Evolutionary conservation across 2,113 vertebrate genomes (phyloP).

Genomic region (Xiphorhynchus elegans): DNA sequence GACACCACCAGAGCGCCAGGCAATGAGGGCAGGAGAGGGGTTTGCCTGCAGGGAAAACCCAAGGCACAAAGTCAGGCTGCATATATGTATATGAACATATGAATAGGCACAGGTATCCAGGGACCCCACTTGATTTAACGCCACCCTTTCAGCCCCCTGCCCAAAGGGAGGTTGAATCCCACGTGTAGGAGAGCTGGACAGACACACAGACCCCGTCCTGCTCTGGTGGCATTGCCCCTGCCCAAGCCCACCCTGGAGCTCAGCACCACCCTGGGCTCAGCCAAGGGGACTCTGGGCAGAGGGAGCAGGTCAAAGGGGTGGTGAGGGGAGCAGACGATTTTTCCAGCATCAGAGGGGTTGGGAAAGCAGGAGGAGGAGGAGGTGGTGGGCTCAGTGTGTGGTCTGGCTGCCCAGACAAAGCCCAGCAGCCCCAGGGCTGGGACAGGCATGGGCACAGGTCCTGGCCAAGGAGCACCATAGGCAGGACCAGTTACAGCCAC

Average conservation of each 20-base stretch:
- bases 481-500: not conserved
- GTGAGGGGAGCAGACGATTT: not conserved
- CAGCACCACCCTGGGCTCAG: not conserved
- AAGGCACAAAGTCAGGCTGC: not conserved
- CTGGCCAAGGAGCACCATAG: not conserved
- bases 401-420: not conserved
- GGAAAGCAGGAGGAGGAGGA: not conserved
- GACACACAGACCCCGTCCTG: rapidly evolving
- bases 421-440: rapidly evolving
- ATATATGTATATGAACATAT: rapidly evolving
- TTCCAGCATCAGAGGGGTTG: not conserved
- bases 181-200: not conserved
- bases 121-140: rapidly evolving
- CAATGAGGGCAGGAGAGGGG: not conserved
- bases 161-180: not conserved
- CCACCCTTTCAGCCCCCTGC: not conserved
- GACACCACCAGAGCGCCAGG: not conserved
- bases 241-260: not conserved
- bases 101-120: not conserved
- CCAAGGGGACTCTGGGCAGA: not conserved
- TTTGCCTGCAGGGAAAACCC: not conserved
- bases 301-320: rapidly evolving
- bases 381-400: not conserved
- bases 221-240: rapidly evolving
- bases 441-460: not conserved